Evolutionary conservation across 2,797 vertebrate genomes (phyloP).

Genomic region (Bothrops alternatus): DNA sequence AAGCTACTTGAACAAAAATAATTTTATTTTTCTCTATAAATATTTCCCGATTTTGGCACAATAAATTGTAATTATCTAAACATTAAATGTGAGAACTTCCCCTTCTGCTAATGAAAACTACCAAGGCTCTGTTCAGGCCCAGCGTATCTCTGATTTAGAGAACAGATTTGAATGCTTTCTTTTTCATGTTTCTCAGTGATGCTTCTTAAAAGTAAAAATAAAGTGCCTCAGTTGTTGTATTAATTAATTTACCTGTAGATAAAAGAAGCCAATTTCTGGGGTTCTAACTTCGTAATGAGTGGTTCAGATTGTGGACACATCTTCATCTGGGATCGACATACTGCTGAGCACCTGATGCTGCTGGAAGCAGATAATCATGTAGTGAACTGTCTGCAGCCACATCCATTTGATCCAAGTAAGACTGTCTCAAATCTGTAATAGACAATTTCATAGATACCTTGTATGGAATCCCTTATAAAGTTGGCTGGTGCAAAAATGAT

Average conservation of each 20-base stretch:
- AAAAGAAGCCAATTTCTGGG: constrained; percentile 98
- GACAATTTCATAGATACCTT: background rate
- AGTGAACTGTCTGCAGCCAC: constrained; percentile 98
- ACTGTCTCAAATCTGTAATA: background rate
- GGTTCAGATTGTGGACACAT: constrained; percentile 98
- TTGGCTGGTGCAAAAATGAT: background rate
- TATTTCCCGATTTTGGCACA: background rate
- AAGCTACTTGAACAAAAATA: background rate
- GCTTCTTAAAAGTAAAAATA: background rate
- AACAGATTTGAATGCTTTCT: constrained; percentile 16
- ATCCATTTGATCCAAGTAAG: constrained; percentile 97
- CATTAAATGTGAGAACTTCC: background rate
- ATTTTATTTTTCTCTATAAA: background rate
- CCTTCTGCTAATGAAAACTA: background rate
- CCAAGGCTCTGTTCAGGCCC: background rate
- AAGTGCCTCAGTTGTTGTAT: background rate
- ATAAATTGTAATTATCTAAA: background rate
- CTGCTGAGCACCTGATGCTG: constrained; percentile 94
- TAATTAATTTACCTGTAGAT: constrained; percentile 77
- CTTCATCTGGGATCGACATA: constrained; percentile 98
- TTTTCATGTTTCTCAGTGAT: constrained; percentile 2
- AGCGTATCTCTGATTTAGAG: background rate
- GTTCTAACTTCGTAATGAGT: constrained; percentile 97
- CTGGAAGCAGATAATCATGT: constrained; percentile 98
- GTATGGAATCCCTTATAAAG: constrained; percentile 3